Conservation (phyloP, 1,140 invertebrate genomes). For the Bradynema listronoti region DNA sequence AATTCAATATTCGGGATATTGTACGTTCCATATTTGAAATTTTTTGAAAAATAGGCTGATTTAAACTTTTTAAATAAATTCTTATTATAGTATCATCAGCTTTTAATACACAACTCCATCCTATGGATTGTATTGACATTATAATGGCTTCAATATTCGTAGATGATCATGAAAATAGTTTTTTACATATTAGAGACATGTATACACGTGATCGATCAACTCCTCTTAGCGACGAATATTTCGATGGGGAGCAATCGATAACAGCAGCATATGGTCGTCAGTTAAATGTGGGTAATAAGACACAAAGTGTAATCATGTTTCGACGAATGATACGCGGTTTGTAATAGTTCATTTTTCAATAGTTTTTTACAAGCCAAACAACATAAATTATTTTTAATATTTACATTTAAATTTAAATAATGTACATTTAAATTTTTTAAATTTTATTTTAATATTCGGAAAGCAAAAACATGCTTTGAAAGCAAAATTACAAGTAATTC, state of each 20-base stretch:
- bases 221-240: slow-evolving; percentile 26
- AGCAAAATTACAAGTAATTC: too few relatives aligned
- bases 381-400: too few relatives aligned
- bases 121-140: slow-evolving; percentile 42
- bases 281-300: slow-evolving; percentile 28
- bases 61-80: slow-evolving; percentile 16
- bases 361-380: too few relatives aligned
- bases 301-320: slow-evolving; percentile 41
- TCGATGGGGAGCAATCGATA: slow-evolving; percentile 42
- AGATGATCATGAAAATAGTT: too few relatives aligned
- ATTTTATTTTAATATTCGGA: too few relatives aligned
- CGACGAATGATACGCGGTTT: slow-evolving; percentile 32
- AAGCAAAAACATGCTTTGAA: too few relatives aligned
- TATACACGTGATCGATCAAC: slow-evolving; percentile 45
- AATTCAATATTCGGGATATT: slow-evolving; percentile 13
- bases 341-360: too few relatives aligned
- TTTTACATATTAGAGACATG: slow-evolving; percentile 43
- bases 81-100: slow-evolving; percentile 30
- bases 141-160: slow-evolving; percentile 36
- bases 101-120: slow-evolving; percentile 33
- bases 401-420: too few relatives aligned
- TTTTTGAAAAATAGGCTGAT: slow-evolving; percentile 15
- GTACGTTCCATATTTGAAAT: not conserved
- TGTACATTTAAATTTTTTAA: too few relatives aligned
- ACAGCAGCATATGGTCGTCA: slow-evolving; percentile 39